phyloP scores from a whole-genome alignment of 2,113 vertebrate species.

The Ctenomys sociabilis region DNA sequence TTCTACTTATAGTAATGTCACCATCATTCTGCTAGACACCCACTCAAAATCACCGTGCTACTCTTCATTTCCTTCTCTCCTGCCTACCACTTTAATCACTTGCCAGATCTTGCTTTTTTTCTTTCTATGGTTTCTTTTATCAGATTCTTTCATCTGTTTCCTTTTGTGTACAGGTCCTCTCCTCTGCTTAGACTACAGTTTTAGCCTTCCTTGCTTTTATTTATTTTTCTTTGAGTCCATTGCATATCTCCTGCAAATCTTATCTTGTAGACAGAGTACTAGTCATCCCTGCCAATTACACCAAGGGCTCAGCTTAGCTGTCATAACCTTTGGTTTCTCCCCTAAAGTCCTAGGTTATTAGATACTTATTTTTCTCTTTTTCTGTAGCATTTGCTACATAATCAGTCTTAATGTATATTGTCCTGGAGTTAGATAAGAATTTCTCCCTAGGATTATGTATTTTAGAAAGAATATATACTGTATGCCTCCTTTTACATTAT shows the following conservation, averaged over 20 bases:
- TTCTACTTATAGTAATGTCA: slow-evolving; percentile 43
- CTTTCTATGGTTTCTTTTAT: slow-evolving; percentile 25
- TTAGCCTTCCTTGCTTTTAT: slow-evolving; percentile 25
- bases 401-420: slow-evolving; percentile 20
- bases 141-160: not conserved
- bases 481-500: slow-evolving; percentile 36
- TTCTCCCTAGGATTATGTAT: slow-evolving; percentile 10
- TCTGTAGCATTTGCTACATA: not conserved
- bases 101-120: slow-evolving; percentile 53
- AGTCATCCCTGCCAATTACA: slow-evolving; percentile 9
- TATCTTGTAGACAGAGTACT: slow-evolving; percentile 26
- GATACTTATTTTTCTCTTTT: not conserved
- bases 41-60: slow-evolving; percentile 28
- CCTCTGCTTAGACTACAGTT: not conserved
- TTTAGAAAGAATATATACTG: slow-evolving; percentile 5
- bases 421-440: slow-evolving; percentile 29
- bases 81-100: slow-evolving; percentile 33
- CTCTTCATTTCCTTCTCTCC: slow-evolving; percentile 36
- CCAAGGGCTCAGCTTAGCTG: not conserved
- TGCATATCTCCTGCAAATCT: not conserved
- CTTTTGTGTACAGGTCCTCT: not conserved
- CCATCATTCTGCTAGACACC: slow-evolving; percentile 39
- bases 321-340: slow-evolving; percentile 13
- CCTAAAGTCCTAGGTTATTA: not conserved
- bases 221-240: not conserved